Percentiles rank a stretch among this genome's conserved stretches.
These are phyloP conservation scores for Apotomis capreana DNA, from an alignment of 2,888 invertebrate genomes.

Conservation along the genomic window DNA sequence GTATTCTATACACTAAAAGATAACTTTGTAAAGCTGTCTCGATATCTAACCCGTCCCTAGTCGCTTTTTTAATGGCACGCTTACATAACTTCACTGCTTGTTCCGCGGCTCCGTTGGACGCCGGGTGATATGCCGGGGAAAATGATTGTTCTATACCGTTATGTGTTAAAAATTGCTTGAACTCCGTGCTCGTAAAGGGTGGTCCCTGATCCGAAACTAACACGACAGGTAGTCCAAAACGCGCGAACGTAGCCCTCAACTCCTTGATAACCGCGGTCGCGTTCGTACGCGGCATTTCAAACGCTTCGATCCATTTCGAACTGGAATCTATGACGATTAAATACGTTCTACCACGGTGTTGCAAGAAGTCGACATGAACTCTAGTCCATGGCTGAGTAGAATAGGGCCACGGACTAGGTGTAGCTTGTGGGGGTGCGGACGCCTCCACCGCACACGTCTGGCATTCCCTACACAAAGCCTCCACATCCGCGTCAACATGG, in stretches of 20 bases:
- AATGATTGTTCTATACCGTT: too few species aligned
- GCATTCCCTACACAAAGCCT: background rate
- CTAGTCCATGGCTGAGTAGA: background rate
- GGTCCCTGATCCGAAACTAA: background rate
- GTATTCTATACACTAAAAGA: too few species aligned
- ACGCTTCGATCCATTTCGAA: background rate
- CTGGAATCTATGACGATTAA: background rate
- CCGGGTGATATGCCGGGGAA: too few species aligned
- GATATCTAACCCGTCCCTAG: too few species aligned
- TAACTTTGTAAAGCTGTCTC: too few species aligned
- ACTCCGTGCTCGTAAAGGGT: too few species aligned
- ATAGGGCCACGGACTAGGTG: background rate
- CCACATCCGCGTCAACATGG: background rate
- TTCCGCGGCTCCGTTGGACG: too few species aligned
- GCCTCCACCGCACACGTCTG: slow-evolving; percentile 6
- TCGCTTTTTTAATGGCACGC: too few species aligned
- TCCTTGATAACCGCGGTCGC: background rate
- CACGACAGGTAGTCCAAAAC: too few species aligned
- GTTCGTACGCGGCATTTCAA: slow-evolving; percentile 11
- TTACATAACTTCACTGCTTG: too few species aligned
- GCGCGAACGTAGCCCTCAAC: background rate
- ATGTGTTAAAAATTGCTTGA: too few species aligned
- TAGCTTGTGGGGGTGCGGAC: background rate
- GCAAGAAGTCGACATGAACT: background rate
- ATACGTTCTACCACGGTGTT: background rate